Conservation (phyloP, 30 jellyfish, hydroid and myxozoan species). For the Catostylus mosaicus region DNA sequence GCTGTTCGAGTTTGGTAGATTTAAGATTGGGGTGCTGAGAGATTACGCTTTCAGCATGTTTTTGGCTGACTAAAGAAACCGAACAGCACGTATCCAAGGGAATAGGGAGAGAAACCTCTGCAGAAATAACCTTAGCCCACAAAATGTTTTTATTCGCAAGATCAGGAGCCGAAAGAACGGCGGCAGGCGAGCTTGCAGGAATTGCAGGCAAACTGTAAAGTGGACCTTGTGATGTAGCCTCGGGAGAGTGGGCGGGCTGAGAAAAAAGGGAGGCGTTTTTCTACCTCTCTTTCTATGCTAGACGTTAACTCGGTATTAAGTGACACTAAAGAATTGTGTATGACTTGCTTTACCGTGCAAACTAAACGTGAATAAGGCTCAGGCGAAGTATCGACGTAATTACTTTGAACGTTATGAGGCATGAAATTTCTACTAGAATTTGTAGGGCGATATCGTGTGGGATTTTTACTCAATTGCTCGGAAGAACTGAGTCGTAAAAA, state of each 20-base stretch:
- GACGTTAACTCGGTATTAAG: not conserved
- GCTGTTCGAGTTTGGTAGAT: conserved; percentile 45
- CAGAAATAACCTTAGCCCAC: conserved; percentile 42
- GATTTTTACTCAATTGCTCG: not conserved
- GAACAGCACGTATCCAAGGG: conserved; percentile 63
- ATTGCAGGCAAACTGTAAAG: conserved; percentile 54
- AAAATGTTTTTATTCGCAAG: conserved; percentile 44
- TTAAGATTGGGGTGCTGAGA: conserved; percentile 7
- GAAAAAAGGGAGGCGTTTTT: not conserved
- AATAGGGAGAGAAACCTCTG: conserved; percentile 41
- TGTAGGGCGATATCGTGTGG: too few species aligned
- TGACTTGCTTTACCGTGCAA: not conserved
- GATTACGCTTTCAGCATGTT: conserved; percentile 31
- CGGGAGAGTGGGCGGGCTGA: not conserved
- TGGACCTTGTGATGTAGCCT: conserved; percentile 14
- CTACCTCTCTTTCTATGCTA: not conserved
- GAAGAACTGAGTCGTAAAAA: not conserved
- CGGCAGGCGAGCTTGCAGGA: conserved; percentile 10
- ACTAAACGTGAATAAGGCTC: not conserved
- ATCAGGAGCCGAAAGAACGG: conserved; percentile 26
- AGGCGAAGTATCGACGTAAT: too few species aligned
- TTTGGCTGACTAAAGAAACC: conserved; percentile 36
- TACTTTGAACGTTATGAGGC: too few species aligned
- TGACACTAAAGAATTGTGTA: not conserved
- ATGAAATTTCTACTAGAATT: too few species aligned